These are phyloP conservation scores for Adineta ricciae DNA, from an alignment of 2,888 invertebrate species.

Conservation along the genomic window DNA sequence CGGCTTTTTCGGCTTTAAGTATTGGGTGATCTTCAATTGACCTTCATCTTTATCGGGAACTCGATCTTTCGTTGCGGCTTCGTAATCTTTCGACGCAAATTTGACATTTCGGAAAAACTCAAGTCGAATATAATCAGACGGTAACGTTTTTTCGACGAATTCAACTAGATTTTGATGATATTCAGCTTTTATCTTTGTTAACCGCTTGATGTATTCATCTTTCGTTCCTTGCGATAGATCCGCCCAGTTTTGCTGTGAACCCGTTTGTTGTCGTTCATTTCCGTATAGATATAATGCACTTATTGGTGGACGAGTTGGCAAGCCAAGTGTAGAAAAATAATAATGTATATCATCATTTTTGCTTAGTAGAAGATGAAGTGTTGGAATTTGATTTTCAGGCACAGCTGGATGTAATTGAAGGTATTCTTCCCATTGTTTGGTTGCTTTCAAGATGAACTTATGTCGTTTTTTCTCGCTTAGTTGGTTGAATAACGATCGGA, in stretches of 20 bases:
- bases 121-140: neutral
- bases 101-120: slow-evolving; percentile 3
- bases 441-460: neutral
- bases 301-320: neutral
- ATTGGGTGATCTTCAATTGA: slow-evolving; percentile 11
- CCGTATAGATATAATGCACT: neutral
- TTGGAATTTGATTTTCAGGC: neutral
- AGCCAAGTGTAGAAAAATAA: neutral
- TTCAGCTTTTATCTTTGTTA: neutral
- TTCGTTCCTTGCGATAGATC: neutral
- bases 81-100: neutral
- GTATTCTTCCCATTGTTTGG: neutral
- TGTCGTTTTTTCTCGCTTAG: neutral
- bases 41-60: neutral
- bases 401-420: neutral
- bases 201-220: neutral
- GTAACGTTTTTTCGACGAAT: neutral
- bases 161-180: neutral
- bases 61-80: neutral
- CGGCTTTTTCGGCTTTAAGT: neutral
- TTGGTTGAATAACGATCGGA: neutral
- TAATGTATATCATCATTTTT: neutral
- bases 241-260: neutral
- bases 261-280: neutral
- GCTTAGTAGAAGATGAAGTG: neutral